Evolutionary conservation across 2,797 vertebrate species (phyloP).

Genomic region (Anomalospiza imberbis): DNA sequence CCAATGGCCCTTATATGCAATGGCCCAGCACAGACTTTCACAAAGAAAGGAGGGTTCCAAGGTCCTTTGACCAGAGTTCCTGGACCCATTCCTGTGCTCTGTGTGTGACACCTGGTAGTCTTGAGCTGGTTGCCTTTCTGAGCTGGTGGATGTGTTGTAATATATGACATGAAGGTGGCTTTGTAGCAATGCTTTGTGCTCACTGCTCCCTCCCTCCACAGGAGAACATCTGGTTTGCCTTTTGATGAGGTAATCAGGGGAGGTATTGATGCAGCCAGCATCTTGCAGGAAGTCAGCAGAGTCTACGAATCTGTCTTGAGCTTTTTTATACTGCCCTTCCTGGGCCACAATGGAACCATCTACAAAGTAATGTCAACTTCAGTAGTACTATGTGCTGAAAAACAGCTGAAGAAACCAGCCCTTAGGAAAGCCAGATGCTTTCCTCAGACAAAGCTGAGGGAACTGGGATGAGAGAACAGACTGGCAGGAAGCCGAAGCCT

Average conservation of each 20-base stretch:
- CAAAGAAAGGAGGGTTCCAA: not conserved
- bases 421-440: not conserved
- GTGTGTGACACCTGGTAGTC: not conserved
- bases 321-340: not conserved
- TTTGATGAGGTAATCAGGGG: not conserved
- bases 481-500: not conserved
- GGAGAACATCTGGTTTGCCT: not conserved
- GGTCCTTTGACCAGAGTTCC: not conserved
- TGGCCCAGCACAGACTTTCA: not conserved
- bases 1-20: rapidly evolving
- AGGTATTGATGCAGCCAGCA: not conserved
- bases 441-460: not conserved
- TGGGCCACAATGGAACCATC: not conserved
- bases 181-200: not conserved
- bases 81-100: not conserved
- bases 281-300: not conserved
- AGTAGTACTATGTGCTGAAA: not conserved
- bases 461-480: not conserved
- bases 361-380: not conserved
- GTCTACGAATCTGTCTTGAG: not conserved
- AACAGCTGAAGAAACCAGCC: not conserved
- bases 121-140: not conserved
- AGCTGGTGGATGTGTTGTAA: not conserved
- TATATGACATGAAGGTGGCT: not conserved
- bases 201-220: not conserved